Evolutionary conservation across 2,113 vertebrate genomes (phyloP).

Genomic region (Cairina moschata): DNA sequence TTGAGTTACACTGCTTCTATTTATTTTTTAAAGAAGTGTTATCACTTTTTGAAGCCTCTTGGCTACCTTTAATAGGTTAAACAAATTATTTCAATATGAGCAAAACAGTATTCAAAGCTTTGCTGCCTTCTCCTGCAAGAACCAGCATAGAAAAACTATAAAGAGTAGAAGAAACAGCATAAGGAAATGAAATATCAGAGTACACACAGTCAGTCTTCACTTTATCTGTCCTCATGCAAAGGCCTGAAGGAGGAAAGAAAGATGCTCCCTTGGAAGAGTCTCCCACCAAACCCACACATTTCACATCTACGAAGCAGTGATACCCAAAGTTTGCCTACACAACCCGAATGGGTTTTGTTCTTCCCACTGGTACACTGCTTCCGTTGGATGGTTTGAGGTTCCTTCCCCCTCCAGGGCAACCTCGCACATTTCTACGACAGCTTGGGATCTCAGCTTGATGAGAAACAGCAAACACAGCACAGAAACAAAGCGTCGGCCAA

Average conservation of each 20-base stretch:
- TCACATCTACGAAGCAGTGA: not conserved
- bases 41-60: not conserved
- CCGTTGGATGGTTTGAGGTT: not conserved
- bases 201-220: accelerated
- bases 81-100: not conserved
- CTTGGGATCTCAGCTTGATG: not conserved
- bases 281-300: not conserved
- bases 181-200: accelerated
- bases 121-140: not conserved
- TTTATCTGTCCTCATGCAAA: not conserved
- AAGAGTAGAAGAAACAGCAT: not conserved
- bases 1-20: not conserved
- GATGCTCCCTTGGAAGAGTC: not conserved
- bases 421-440: not conserved
- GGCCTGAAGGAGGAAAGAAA: not conserved
- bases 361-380: accelerated
- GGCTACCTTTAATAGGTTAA: not conserved
- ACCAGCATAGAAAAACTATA: not conserved
- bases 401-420: not conserved
- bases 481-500: not conserved
- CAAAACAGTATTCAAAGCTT: not conserved
- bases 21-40: not conserved
- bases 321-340: not conserved
- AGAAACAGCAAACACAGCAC: not conserved
- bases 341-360: not conserved